Conservation (phyloP, 2,888 invertebrate species). For the Nomada goodeniana region DNA sequence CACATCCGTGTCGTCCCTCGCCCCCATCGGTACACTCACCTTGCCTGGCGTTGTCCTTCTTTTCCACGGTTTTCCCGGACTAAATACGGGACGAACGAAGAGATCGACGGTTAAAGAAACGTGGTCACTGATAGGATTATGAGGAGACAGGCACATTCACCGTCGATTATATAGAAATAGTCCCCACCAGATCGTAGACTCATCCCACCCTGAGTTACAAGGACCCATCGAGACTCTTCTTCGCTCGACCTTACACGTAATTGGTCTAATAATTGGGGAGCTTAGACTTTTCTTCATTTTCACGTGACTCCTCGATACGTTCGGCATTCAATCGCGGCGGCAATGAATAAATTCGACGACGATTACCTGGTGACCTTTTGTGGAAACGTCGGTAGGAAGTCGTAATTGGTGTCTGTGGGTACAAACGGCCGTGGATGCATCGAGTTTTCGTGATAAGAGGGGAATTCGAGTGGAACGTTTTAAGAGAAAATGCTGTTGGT, state of each 20-base stretch:
- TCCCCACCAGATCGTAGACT: slow-evolving; percentile 74
- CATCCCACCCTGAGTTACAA: slow-evolving; percentile 75
- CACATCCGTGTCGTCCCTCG: no score
- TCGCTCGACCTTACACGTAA: slow-evolving; percentile 67
- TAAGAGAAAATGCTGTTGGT: background rate
- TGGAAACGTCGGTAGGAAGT: background rate
- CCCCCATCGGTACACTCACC: slow-evolving; percentile 59
- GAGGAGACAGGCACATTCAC: slow-evolving; percentile 79
- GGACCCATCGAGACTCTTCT: slow-evolving; percentile 65
- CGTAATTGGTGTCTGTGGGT: background rate
- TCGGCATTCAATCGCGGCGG: no score
- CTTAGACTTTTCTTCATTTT: slow-evolving; percentile 21
- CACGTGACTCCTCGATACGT: no score
- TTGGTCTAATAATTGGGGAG: slow-evolving; percentile 63
- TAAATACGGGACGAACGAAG: slow-evolving; percentile 43
- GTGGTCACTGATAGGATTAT: slow-evolving; percentile 80
- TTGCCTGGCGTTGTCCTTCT: slow-evolving; percentile 58
- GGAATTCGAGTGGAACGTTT: background rate
- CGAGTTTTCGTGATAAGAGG: background rate
- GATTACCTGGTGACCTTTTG: no score
- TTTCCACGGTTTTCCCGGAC: slow-evolving; percentile 6
- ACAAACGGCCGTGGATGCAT: background rate
- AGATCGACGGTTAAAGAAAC: slow-evolving; percentile 68
- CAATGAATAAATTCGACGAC: no score
- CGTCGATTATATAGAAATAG: slow-evolving; percentile 82